Evolutionary conservation across 2,113 vertebrate genomes (phyloP), one percentile per base, ranked within the genome.

Genomic region (Neogobius melanostomus): DNA sequence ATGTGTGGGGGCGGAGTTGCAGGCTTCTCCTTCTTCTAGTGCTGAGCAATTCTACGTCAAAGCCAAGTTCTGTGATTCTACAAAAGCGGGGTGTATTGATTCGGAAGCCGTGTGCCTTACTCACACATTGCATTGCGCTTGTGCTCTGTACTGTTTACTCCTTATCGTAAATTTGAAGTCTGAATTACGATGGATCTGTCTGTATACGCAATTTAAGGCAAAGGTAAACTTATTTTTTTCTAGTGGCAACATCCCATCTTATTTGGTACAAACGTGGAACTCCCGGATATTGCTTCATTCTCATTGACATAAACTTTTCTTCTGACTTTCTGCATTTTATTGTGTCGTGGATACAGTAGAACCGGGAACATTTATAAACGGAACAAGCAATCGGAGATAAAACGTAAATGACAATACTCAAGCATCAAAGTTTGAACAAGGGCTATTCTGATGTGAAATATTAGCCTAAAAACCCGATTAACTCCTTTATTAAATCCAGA

Each of bases 1-100:
- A 16, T 63, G 61, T 64, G 61, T 64, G 61, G 61, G 61, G 61
- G 61, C 45, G 61, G 61, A 64, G 61, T n/a, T 64, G 43, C 28
- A 46, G 8, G 6, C n/a, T 8, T 64, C 61, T 6, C n/a, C 16
- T 64, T 17, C 43, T n/a, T 64, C 6, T 15, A 43, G 12, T 9
- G n/a, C 45, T 14, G 9, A 47, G 45, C 10, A 64, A 16, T 16
- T 16, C 61, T 64, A 8, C 4, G 9, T 5, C 43, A 64, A 11
- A 17, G 44, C 61, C 61, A 64, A 46, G 14, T 11, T 64, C 47
- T 64, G 16, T 47, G 10, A 64, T 64, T 64, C 61, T 47, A 17
- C 45, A 62, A 47, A n/a, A 47, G 16, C 10, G 43, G 15, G 43
- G 47, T 7, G 45, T 47, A 64, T 64, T 63, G 61, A 63, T 47